Percentiles rank a stretch among this genome's conserved stretches.
These are phyloP conservation scores for Timema cristinae DNA, from an alignment of 2,888 invertebrate species.

Conservation along the genomic window DNA sequence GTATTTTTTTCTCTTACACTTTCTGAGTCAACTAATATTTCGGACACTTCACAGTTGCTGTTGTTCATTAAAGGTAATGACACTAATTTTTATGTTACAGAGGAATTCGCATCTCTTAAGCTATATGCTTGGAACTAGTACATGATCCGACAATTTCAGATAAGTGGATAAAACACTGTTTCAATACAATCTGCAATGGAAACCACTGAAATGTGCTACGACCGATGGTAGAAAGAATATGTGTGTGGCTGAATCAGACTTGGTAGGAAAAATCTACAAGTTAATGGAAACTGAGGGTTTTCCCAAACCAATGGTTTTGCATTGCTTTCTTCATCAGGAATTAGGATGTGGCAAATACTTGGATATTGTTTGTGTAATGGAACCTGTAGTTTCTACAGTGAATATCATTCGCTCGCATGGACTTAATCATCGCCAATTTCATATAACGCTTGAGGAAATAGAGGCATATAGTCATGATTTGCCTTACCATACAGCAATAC, in stretches of 20 bases:
- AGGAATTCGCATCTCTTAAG: constrained; percentile 2
- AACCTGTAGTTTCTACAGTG: constrained; percentile 2
- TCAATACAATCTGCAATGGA: constrained; percentile 5
- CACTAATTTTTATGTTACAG: constrained; percentile 7
- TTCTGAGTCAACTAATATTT: neutral
- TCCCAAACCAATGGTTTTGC: neutral
- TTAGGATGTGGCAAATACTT: neutral
- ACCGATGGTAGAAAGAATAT: constrained; percentile 6
- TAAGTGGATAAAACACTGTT: constrained; percentile 6
- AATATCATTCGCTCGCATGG: neutral
- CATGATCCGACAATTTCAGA: neutral
- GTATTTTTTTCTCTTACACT: neutral
- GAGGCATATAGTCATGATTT: constrained; percentile 3
- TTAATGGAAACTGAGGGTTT: neutral
- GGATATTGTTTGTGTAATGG: neutral
- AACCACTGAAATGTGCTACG: neutral
- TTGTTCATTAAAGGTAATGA: constrained; percentile 1
- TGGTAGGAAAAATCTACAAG: neutral
- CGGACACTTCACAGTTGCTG: neutral
- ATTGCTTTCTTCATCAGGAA: constrained; percentile 1
- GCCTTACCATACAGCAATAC: neutral
- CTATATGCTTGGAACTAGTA: constrained; percentile 17
- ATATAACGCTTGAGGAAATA: neutral
- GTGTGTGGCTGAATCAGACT: neutral
- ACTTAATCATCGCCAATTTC: neutral